Evolutionary conservation across 1,140 invertebrate species (phyloP).

Genomic region (Aporrectodea caliginosa): DNA sequence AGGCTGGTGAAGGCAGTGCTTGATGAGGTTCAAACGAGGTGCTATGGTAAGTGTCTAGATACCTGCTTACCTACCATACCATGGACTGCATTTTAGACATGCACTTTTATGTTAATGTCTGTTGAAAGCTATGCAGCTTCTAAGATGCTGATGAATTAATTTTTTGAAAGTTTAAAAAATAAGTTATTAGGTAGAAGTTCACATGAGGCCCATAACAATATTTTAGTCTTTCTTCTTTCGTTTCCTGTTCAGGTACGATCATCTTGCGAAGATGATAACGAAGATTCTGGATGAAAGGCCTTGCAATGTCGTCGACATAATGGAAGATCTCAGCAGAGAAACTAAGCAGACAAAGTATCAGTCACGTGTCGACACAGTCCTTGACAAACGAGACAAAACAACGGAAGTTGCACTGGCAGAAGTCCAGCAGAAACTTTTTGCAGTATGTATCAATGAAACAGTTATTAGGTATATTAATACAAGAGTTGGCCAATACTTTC

Average conservation of each 20-base stretch:
- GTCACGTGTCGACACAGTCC: conserved; percentile 28
- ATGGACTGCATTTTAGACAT: not conserved
- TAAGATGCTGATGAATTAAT: not conserved
- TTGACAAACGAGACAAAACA: not conserved
- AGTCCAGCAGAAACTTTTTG: not conserved
- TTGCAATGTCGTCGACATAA: conserved; percentile 52
- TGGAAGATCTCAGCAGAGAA: conserved; percentile 56
- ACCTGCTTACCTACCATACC: not conserved
- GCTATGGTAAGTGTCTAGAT: too few relatives aligned
- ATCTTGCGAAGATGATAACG: conserved; percentile 47
- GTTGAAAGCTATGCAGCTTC: not conserved
- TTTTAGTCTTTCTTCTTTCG: too few relatives aligned
- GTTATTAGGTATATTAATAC: too few relatives aligned
- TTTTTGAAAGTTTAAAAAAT: not conserved
- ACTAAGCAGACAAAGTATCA: conserved; percentile 50
- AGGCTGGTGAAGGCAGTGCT: too few relatives aligned
- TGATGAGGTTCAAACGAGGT: too few relatives aligned
- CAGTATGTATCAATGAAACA: not conserved
- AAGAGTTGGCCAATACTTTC: too few relatives aligned
- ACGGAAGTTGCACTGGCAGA: not conserved
- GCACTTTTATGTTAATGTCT: not conserved
- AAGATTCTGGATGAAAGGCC: conserved; percentile 54
- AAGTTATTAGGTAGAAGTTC: not conserved
- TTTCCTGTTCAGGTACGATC: conserved; percentile 49
- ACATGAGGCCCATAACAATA: not conserved